Base-by-base conservation (phyloP, 2,888 invertebrate species). In the Drosophila subsilvestris region DNA sequence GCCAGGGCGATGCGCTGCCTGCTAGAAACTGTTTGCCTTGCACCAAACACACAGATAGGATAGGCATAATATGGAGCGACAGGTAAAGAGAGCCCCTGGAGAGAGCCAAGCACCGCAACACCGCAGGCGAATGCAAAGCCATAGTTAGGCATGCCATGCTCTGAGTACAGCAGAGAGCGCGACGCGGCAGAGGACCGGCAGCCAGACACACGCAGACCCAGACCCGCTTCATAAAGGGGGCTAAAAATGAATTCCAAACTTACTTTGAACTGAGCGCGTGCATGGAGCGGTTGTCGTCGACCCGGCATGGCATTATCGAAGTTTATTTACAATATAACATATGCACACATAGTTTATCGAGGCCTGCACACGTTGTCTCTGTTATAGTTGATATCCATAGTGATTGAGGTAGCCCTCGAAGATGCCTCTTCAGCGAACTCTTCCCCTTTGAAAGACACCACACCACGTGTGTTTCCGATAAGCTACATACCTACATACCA, bases 211-310 rank as follows among this genome's bases (percentile, higher is more conserved):
- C 62, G 63, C 63, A 76, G 79, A 45, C 58, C 7, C 45, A 53
- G 43, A 44, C 49, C 29, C 43, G 25, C 48, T 69, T 54, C 82
- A 85, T 83, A 88, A 70, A 86, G 80, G 63, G 70, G 68, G 70
- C 71, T 61, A 65, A 56, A 60, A 56, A 69, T 56, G 45, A 55
- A 67, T 75, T 68, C 47, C 56, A 76, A 69, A 81, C 80, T 83
- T 88, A 88, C 86, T 83, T 79, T 70, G 59, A 53, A 65, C 54
- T 66, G 75, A 51, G 71, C 67, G 88, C 66, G 86, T 66, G 63
- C 42, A 53, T 67, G 59, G 78, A 62, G 75, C 51, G 63, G 82
- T 75, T 66, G 72, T 59, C 47, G 37, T n/a, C 3, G 8, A n/a
- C 37, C 37, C 37, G 37, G 14, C 14, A 14, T 37, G 37, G 7